Evolutionary conservation across 2,797 vertebrate species (phyloP), one percentile per base, ranked within the genome.

Genomic region (Periparus ater): DNA sequence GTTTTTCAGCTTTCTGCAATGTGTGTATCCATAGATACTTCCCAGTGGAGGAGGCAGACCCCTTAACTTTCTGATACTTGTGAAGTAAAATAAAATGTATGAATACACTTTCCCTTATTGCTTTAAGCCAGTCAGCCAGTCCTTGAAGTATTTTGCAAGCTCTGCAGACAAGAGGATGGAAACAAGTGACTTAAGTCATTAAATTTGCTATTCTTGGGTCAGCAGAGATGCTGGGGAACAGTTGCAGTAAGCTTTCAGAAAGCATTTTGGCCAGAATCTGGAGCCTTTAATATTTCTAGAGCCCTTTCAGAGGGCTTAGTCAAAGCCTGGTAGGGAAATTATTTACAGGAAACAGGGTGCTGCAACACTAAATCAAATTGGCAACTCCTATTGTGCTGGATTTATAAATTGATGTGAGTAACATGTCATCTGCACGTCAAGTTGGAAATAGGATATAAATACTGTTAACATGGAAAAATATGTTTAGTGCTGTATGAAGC

Each of bases 21-120:
- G 70, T 36, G 55, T 79, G 84, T 92, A 94, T 94, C 89, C 72
- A 82, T 60, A 87, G 91, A 82, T 91, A 91, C 81, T 79, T 92
- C 81, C 71, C 61, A 42, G 67, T 63, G 87, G 83, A 92, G 89
- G 89, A 92, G 48, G 61, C 17, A 85, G 84, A 83, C 91, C 63
- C 87, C 68, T 92, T 85, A 63, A 76, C 68, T 85, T 93, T 55
- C 58, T 91, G 55, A 6, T 70, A 48, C 54, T 92, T 54, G 40
- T 42, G 54, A 81, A 87, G 27, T 63, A 32, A 82, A 85, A 70
- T 65, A 53, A 80, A 89, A 84, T 63, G 17, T 60, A 78, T 78
- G 62, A 84, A 76, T 85, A 72, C 25, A 3, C 10, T 72, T 86
- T 40, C n/a, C 19, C 74, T 67, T 30, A 4, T 63, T 2, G 6